Base-by-base conservation (phyloP, 1,140 invertebrate species). In the Liolophura sinensis region DNA sequence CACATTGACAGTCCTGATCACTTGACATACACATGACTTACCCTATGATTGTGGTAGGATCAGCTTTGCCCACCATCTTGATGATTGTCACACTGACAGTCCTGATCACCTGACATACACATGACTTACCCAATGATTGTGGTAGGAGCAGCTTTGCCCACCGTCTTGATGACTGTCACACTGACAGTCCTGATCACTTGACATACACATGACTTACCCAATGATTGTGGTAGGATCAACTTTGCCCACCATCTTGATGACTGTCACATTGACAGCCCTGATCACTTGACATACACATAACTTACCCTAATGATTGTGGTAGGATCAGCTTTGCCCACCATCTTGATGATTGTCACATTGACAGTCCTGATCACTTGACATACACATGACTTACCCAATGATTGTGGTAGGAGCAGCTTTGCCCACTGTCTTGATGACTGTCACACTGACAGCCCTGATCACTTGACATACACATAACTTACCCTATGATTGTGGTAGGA, bases 1-100 rank as follows among this genome's bases (percentile, higher is more conserved):
- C 20, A 91, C 88, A 81, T 95, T 95, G 25, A 94, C 89, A 4
- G 92, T 88, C 62, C 90, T 87, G 64, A 91, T 87, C 51, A 92
- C 89, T 18, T 87, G 86, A 48, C n/a, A n/a, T n/a, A n/a, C n/a
- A n/a, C n/a, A n/a, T n/a, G 16, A 68, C 78, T 80, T 79, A 92
- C 92, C 92, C 91, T 65, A 93, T 88, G 27, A 93, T 87, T 68
- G 89, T 89, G 1, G 92, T 94, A 66, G 91, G 89, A 76, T 94
- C 90, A 14, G 92, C 91, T 72, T 90, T 89, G 75, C 94, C 92
- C 61, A 95, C 89, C 68, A 94, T 89, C 76, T 91, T 89, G 25
- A 93, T 89, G 67, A 92, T 91, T 54, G 93, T 89, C 20, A 91
- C 88, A 81, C 95, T 95, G 25, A 94, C 89, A 4, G 92, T 88